These are phyloP conservation scores for Pagetopsis macropterus DNA, from an alignment of 2,797 vertebrate species.

Conservation along the genomic window DNA sequence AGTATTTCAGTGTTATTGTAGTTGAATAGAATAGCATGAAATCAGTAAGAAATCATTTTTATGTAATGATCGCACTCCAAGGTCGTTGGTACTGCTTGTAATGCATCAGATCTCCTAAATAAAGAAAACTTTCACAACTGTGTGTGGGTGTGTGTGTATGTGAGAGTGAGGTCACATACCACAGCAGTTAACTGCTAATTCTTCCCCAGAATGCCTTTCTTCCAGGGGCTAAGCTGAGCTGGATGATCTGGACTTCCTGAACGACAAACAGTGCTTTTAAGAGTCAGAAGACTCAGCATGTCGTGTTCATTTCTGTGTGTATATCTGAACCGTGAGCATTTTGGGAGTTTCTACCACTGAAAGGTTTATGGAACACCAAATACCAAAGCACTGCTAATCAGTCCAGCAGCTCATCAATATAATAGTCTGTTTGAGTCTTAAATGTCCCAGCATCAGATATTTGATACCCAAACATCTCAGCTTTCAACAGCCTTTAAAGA, in stretches of 20 bases:
- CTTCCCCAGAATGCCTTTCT: slow-evolving; percentile 40
- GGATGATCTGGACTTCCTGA: slow-evolving; percentile 35
- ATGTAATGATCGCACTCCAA: slow-evolving; percentile 72
- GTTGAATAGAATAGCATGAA: slow-evolving; percentile 40
- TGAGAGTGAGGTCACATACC: slow-evolving; percentile 72
- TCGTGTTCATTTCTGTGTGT: neutral
- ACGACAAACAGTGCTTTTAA: slow-evolving; percentile 48
- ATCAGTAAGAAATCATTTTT: slow-evolving; percentile 62
- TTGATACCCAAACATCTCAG: neutral
- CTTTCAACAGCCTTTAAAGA: neutral
- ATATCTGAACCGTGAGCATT: neutral
- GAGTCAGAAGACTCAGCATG: neutral
- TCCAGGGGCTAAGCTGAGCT: slow-evolving; percentile 48
- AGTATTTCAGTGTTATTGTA: slow-evolving; percentile 62
- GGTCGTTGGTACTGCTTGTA: slow-evolving; percentile 56
- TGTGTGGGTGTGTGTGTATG: neutral
- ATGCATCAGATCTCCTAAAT: slow-evolving; percentile 72
- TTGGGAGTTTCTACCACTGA: neutral
- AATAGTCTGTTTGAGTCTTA: slow-evolving; percentile 2
- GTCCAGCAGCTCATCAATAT: neutral
- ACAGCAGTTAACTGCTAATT: slow-evolving; percentile 56
- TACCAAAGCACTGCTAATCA: slow-evolving; percentile 2
- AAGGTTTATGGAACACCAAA: slow-evolving; percentile 12
- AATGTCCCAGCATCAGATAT: neutral
- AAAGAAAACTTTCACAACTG: slow-evolving; percentile 67